Evolutionary conservation across 2,797 vertebrate genomes (phyloP).

Genomic region (Carapus acus): DNA sequence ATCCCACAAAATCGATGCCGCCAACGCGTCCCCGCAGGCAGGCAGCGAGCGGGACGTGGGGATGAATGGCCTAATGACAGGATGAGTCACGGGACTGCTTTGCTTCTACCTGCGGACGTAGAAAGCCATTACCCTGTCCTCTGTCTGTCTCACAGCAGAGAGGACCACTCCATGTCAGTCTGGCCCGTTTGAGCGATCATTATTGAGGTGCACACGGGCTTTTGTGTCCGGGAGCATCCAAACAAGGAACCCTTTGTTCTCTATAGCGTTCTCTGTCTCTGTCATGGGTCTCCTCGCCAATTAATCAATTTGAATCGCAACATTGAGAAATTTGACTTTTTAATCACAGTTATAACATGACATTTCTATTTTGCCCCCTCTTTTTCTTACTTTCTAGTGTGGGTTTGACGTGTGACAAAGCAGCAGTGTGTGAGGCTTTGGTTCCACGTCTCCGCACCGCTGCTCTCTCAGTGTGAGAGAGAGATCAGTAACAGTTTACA

Average conservation of each 20-base stretch:
- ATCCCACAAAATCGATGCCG: constrained; percentile 14
- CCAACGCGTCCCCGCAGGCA: background rate
- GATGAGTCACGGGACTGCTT: constrained; percentile 20
- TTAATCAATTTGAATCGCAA: constrained; percentile 6
- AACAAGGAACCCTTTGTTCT: no score
- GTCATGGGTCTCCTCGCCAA: constrained; percentile 2
- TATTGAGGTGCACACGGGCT: no score
- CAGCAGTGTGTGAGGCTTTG: constrained; percentile 17
- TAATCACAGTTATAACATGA: no score
- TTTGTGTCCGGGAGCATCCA: no score
- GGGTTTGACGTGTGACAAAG: background rate
- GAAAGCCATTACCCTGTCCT: background rate
- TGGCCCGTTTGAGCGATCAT: no score
- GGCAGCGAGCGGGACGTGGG: constrained; percentile 7
- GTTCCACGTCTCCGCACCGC: constrained; percentile 28
- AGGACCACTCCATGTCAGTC: background rate
- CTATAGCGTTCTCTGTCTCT: background rate
- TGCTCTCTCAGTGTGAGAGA: constrained; percentile 37
- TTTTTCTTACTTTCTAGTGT: constrained; percentile 11
- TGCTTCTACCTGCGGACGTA: constrained; percentile 15
- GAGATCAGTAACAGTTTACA: constrained; percentile 36
- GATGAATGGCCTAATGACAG: constrained; percentile 13
- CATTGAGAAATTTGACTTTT: constrained; percentile 15
- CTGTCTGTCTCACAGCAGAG: constrained; percentile 2
- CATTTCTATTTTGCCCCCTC: no score